Evolutionary conservation across 1,140 invertebrate species (phyloP), one percentile per base, ranked within the genome.

Genomic region (Drosophila tsacasi): DNA sequence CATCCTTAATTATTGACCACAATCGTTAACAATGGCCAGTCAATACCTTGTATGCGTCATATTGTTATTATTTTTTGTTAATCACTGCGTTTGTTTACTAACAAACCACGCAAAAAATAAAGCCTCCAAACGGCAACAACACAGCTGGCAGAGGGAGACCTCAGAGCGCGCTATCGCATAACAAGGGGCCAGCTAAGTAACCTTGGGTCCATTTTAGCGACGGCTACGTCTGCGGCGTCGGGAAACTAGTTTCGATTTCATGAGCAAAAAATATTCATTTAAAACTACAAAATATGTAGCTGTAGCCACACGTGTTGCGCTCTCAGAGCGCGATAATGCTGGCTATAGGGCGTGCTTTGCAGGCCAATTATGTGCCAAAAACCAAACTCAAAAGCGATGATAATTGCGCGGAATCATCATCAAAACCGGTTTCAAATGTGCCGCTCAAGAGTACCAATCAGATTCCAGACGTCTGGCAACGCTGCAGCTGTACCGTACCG

Each of bases 231-330:
- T 71, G 75, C 76, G 83, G 59, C n/a, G 25, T 21, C 54, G 54
- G 54, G 46, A 66, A 87, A 87, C 84, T 84, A 81, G 84, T 87
- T 87, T 89, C 49, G 44, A 64, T 77, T 47, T 54, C 35, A 80
- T 54, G 57, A 64, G 65, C 58, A 57, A 63, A 63, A 30, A 46
- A 39, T 39, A 57, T 57, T 39, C 37, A 57, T 39, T 57, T 55
- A 52, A 57, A n/a, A 15, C 63, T 39, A 15, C 55, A 46, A 39
- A 46, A 49, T 64, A 55, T 17, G 54, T 8, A 61, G 23, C 15
- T 58, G 15, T 58, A 44, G 49, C 17, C 21, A 59, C 52, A 67
- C 69, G 69, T 73, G 68, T 73, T 50, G 54, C 69, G 52, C 69
- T 73, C 69, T 32, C 54, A 40, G 40, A 73, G 35, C 17, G 30